phyloP scores from a whole-genome alignment of 2,888 invertebrate genomes.

The Entomobrya multifasciata region DNA sequence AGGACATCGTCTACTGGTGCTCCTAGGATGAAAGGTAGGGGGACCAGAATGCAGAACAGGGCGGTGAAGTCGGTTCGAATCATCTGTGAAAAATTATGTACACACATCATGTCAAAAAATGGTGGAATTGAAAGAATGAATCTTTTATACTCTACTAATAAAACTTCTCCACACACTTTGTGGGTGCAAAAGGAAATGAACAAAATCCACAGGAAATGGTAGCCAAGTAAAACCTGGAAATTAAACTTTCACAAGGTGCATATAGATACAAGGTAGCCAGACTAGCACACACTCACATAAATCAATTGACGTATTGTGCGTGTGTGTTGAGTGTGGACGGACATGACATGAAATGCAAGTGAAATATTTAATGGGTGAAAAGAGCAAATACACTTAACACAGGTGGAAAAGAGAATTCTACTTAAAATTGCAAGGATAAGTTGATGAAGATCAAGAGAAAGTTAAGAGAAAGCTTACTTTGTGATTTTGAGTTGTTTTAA shows the following conservation, averaged over 20 bases:
- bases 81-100: conserved; percentile 73
- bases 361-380: conserved; percentile 1
- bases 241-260: not conserved
- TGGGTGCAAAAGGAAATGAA: conserved; percentile 50
- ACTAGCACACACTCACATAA: too few species aligned
- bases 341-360: not conserved
- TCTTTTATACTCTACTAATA: not conserved
- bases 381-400: conserved; percentile 15
- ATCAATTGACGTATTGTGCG: not conserved
- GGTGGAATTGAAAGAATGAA: not conserved
- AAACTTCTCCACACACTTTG: not conserved
- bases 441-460: conserved; percentile 1
- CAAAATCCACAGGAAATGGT: conserved; percentile 55
- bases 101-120: not conserved
- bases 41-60: conserved; percentile 77
- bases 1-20: conserved; percentile 79
- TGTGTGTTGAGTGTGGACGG: not conserved
- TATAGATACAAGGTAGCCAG: not conserved
- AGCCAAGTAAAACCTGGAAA: not conserved
- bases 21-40: conserved; percentile 78
- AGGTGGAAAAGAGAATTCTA: not conserved
- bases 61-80: conserved; percentile 77
- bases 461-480: conserved; percentile 22
- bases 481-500: not conserved
- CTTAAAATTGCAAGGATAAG: not conserved